These are phyloP conservation scores for Cremastobaeus sp. DNA, from an alignment of 2,888 invertebrate species.

Conservation along the genomic window DNA sequence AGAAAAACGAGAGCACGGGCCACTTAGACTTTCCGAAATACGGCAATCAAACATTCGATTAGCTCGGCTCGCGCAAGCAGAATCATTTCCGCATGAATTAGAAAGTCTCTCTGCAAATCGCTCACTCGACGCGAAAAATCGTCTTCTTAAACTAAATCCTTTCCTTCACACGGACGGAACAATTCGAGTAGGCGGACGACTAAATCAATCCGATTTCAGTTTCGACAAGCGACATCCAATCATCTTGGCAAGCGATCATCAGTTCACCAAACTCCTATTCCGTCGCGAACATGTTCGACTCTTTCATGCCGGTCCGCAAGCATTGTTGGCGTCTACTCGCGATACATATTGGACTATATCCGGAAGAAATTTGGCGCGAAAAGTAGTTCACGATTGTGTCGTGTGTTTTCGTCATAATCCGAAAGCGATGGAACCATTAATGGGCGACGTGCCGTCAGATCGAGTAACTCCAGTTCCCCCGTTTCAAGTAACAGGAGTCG, in stretches of 20 bases:
- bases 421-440: slow-evolving; percentile 1
- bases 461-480: slow-evolving; percentile 26
- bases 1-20: neutral
- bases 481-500: slow-evolving; percentile 27
- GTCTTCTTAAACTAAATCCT: slow-evolving; percentile 21
- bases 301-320: slow-evolving; percentile 33
- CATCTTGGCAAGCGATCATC: slow-evolving; percentile 26
- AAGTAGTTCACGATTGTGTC: slow-evolving; percentile 24
- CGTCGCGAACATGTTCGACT: slow-evolving; percentile 4
- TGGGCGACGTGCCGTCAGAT: slow-evolving; percentile 27
- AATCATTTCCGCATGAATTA: neutral
- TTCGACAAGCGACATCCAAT: slow-evolving; percentile 52
- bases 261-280: slow-evolving; percentile 17
- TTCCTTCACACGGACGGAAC: slow-evolving; percentile 40
- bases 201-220: slow-evolving; percentile 23
- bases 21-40: neutral
- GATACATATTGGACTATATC: slow-evolving; percentile 32
- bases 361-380: slow-evolving; percentile 20
- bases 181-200: slow-evolving; percentile 55
- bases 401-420: slow-evolving; percentile 21
- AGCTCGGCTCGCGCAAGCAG: neutral
- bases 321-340: slow-evolving; percentile 7
- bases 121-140: neutral
- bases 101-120: neutral
- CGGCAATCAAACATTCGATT: neutral